phyloP scores from a whole-genome alignment of 1,140 invertebrate species.

The Drosophila kikkawai region DNA sequence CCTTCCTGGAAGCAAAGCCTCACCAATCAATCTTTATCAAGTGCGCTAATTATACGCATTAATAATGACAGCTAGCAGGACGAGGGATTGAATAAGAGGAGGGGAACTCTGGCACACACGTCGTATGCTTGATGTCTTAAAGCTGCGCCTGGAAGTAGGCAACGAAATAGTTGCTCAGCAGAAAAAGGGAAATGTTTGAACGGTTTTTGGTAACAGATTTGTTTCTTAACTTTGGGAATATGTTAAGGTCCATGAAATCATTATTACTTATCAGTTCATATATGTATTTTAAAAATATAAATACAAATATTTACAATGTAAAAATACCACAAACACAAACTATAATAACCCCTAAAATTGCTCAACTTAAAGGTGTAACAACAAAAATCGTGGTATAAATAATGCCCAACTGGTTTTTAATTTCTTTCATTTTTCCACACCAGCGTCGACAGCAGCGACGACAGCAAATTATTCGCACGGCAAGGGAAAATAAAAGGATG shows the following conservation, averaged over 20 bases:
- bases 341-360: not conserved
- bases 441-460: conserved; percentile 45
- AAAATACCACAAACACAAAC: no score
- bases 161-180: conserved; percentile 1
- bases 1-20: conserved; percentile 32
- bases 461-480: conserved; percentile 65
- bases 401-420: conserved; percentile 54
- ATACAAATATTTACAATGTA: not conserved
- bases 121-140: conserved; percentile 49
- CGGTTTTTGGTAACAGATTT: not conserved
- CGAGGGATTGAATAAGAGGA: conserved; percentile 5
- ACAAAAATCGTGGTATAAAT: conserved; percentile 41
- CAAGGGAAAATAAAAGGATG: conserved; percentile 19
- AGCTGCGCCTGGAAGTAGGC: conserved; percentile 20
- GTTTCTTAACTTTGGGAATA: no score
- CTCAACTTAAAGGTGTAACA: not conserved
- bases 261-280: no score
- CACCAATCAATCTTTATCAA: conserved; percentile 80
- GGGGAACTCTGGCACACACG: conserved; percentile 19
- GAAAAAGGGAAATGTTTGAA: no score
- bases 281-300: no score
- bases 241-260: no score
- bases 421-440: conserved; percentile 25
- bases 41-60: conserved; percentile 77
- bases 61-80: conserved; percentile 69